Base-by-base conservation (phyloP, 2,797 vertebrate species). In the Chromis chromis region DNA sequence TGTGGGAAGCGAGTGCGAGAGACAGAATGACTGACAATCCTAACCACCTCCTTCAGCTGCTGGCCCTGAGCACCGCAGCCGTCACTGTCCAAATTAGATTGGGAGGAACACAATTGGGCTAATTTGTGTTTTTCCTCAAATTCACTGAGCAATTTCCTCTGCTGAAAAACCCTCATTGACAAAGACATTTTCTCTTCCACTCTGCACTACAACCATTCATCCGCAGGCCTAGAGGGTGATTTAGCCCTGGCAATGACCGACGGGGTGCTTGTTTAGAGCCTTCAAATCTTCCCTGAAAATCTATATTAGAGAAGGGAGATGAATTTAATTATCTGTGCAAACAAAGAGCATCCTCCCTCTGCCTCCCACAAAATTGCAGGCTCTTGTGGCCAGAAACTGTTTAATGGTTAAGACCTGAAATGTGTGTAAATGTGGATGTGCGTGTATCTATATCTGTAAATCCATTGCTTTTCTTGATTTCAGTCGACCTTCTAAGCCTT, bases 81-180 rank as follows among this genome's bases (percentile, higher is more conserved):
- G 17, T 56, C 70, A 10, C 74, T 53, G 54, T 65, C 73, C 70
- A 89, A 90, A 92, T 89, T 89, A 89, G 86, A 91, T 83, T 80
- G 74, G 81, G 73, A 64, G 63, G 65, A 84, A 83, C 78, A 88
- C 82, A 88, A 90, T 64, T 80, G 72, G 70, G 73, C 70, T 88
- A 88, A 94, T 91, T 90, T 89, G 82, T 91, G 90, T 93, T 93
- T 92, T 91, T 70, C 85, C 79, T 82, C 57, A 87, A 91, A 90
- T 88, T 89, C 81, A 79, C 70, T n/a, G 56, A 85, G 87, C 85
- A 83, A 86, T 91, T 91, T 89, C 85, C 86, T 82, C 72, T 4
- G 25, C 48, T 84, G 81, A 87, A 84, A 83, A 88, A 13, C 73
- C 59, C 73, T 83, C 77, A 82, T 78, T 85, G 85, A 91, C 82